Base-by-base conservation (phyloP, 2,888 invertebrate genomes). In the Nezara viridula region DNA sequence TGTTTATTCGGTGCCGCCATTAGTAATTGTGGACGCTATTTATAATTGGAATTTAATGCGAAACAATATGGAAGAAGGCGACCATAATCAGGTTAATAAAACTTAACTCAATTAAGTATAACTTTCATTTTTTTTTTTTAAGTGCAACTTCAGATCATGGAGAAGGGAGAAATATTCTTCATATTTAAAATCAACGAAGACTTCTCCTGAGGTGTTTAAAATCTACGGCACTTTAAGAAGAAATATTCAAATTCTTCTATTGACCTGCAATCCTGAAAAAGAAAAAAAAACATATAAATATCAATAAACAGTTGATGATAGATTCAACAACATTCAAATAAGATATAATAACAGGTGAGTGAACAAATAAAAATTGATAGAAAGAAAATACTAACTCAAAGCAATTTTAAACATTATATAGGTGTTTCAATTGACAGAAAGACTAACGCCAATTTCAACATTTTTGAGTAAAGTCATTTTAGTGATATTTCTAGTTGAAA, bases 31-130 rank as follows among this genome's bases (percentile, higher is more conserved):
- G 44, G 44, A 12, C 81, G 44, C 44, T 44, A 81, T 81, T 40
- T 81, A 44, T 40, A 81, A 81, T 40, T 81, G 50, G 50, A 86
- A 73, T 37, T 73, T 73, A 49, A 73, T 60, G 52, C 44, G 16
- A 49, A 88, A 88, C 50, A 88, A 77, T 44, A 44, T 81, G 77
- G 88, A 88, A 81, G 88, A 50, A 88, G 88, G 55, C 85, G 88
- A 85, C 55, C 27, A 24, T 50, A 88, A 81, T 88, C 49, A 88
- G 73, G 88, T 88, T 88, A 88, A 88, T 88, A 88, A 50, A 88
- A 88, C 88, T 88, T 88, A 88, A 88, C 88, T 77, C 40, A 88
- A 81, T 88, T 81, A 49, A 52, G 77, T 50, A 66, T 47, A 44
- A 66, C 60, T 49, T 88, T 88, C 88, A 88, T 73, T 73, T 32